Evolutionary conservation across 2,888 invertebrate species (phyloP).

Genomic region (Sialis lutaria): DNA sequence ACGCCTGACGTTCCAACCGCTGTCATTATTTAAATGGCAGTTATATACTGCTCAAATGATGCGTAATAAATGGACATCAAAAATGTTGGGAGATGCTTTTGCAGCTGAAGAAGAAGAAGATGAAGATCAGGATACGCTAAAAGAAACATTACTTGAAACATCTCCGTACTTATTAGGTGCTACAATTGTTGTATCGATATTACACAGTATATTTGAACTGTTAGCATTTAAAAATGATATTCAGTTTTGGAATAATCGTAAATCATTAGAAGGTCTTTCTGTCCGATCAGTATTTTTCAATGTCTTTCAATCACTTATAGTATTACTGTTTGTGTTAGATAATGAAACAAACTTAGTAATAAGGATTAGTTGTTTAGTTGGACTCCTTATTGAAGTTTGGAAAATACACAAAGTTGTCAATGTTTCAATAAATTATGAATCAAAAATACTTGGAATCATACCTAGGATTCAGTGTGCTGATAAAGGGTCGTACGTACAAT

Average conservation of each 20-base stretch:
- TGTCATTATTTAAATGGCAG: constrained; percentile 96
- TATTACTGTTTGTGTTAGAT: constrained; percentile 90
- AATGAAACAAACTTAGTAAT: constrained; percentile 98
- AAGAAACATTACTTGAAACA: constrained; percentile 90
- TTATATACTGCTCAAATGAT: constrained; percentile 92
- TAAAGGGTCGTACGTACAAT: constrained; percentile 92
- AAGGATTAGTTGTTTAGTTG: constrained; percentile 83
- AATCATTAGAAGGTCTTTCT: constrained; percentile 91
- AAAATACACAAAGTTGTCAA: constrained; percentile 95
- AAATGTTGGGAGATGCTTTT: constrained; percentile 45
- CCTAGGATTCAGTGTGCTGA: constrained; percentile 72
- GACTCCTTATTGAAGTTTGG: constrained; percentile 94
- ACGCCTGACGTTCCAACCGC: constrained; percentile 65
- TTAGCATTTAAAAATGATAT: constrained; percentile 99
- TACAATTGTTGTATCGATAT: constrained; percentile 79
- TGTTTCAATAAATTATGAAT: constrained; percentile 58
- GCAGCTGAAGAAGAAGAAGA: constrained; percentile 69
- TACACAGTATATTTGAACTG: constrained; percentile 96
- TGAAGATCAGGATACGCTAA: constrained; percentile 76
- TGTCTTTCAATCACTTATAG: constrained; percentile 91
- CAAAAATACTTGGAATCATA: constrained; percentile 56
- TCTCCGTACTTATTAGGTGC: constrained; percentile 86
- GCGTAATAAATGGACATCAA: constrained; percentile 63
- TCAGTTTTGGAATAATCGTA: constrained; percentile 98
- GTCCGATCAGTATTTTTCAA: constrained; percentile 97